Base-by-base conservation (phyloP, 2,888 invertebrate genomes). In the Mythimna impura region DNA sequence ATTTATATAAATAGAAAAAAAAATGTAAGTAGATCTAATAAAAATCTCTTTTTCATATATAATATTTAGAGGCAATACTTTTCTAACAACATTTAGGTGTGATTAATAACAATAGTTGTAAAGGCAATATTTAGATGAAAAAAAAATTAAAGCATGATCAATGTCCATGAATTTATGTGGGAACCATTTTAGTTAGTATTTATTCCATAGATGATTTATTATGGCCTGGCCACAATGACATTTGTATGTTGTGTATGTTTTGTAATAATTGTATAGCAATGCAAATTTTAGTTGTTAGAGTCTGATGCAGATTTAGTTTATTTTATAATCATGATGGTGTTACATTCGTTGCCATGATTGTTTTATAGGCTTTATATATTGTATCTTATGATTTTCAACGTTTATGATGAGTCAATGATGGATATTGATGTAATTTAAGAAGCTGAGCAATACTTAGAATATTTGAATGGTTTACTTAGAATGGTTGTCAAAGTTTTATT, bases 61-160 rank as follows among this genome's bases (percentile, higher is more conserved):
- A 91, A 93, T 92, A 93, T 93, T 93, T 95, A 96, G 95, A 94
- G 94, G 94, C 95, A 94, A 94, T 95, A 95, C 94, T 94, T 95
- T 95, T 95, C 92, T 95, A 94, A 95, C 92, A 93, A 94, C 93
- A 93, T 94, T 92, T 95, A 95, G 94, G 92, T 94, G 95, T 95
- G 91, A 93, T 91, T 92, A 91, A 92, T 93, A 94, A 95, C 94
- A 94, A 94, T 95, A 95, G 93, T 89, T 92, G 91, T 93, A 93
- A 94, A 92, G 88, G 92, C 93, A 93, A 93, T 93, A 93, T 94
- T 93, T 94, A 94, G 93, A 94, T 84, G 75, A 82, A 79, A 82
- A 79, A 80, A 71, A 84, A 88, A 91, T 91, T 90, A 88, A 91
- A 91, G 86, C 90, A 92, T 92, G 87, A 90, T 90, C 88, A 87